Evolutionary conservation across 2,888 invertebrate genomes (phyloP).

Genomic region (Drosophila setosimentum): DNA sequence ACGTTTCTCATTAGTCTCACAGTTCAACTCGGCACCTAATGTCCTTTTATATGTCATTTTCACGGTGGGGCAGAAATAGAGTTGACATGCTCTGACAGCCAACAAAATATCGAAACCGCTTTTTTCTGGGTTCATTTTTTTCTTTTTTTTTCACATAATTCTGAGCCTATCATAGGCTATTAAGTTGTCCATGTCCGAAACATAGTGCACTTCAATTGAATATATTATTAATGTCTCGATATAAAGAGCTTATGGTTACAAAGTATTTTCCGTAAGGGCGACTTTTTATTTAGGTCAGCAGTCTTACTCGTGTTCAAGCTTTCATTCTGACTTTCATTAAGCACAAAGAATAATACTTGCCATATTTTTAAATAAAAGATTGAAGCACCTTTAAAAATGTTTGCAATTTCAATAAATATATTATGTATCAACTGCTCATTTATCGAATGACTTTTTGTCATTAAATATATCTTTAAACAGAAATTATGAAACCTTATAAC

Average conservation of each 20-base stretch:
- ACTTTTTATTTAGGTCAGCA: not conserved
- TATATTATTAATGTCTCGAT: not conserved
- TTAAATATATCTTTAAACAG: no score
- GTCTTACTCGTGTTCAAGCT: not conserved
- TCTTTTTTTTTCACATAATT: not conserved
- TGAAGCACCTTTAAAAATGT: not conserved
- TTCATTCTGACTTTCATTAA: not conserved
- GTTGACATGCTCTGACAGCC: slow-evolving; percentile 53
- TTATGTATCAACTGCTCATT: not conserved
- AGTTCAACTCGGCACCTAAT: slow-evolving; percentile 23
- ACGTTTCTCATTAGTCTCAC: slow-evolving; percentile 74
- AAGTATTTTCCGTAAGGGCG: no score
- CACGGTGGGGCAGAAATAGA: slow-evolving; percentile 25
- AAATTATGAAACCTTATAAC: not conserved
- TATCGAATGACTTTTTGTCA: not conserved
- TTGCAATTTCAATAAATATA: not conserved
- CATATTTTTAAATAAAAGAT: not conserved
- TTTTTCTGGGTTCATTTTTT: slow-evolving; percentile 9
- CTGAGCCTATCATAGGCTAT: not conserved
- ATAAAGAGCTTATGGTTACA: not conserved
- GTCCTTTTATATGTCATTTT: slow-evolving; percentile 19
- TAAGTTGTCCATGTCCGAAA: slow-evolving; percentile 2
- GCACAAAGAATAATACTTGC: no score
- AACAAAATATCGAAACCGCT: slow-evolving; percentile 51
- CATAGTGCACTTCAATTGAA: not conserved